Conservation (phyloP, 1,140 invertebrate species). For the Orussus abietinus region DNA sequence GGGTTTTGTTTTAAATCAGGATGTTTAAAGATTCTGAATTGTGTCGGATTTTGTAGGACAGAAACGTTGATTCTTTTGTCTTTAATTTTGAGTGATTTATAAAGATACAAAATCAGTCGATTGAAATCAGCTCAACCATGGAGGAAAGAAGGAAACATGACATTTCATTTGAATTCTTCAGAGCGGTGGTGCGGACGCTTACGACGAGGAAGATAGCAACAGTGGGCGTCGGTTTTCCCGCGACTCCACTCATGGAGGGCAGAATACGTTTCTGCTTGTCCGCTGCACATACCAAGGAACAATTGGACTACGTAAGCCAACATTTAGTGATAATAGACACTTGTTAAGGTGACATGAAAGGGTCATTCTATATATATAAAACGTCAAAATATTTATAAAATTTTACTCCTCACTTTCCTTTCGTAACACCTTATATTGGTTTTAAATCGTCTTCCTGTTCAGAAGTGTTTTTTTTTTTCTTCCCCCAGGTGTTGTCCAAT, state of each 20-base stretch:
- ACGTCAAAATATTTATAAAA: no score
- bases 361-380: no score
- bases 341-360: no score
- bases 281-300: constrained; percentile 92
- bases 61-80: no score
- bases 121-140: no score
- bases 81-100: no score
- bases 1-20: no score
- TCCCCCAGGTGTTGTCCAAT: constrained; percentile 64
- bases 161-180: constrained; percentile 40
- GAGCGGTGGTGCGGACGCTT: constrained; percentile 80
- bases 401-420: no score
- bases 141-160: constrained; percentile 2
- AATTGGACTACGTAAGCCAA: constrained; percentile 78
- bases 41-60: no score
- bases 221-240: constrained; percentile 97
- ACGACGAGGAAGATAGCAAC: constrained; percentile 80
- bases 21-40: no score
- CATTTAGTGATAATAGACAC: no score
- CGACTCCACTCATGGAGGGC: constrained; percentile 92
- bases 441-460: constrained; percentile 5
- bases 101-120: no score
- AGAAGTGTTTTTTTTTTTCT: constrained; percentile 18
- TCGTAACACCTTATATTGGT: constrained; percentile 1
- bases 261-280: constrained; percentile 95